Conservation (phyloP, 2,888 invertebrate species). For the Eupithecia tripunctaria region DNA sequence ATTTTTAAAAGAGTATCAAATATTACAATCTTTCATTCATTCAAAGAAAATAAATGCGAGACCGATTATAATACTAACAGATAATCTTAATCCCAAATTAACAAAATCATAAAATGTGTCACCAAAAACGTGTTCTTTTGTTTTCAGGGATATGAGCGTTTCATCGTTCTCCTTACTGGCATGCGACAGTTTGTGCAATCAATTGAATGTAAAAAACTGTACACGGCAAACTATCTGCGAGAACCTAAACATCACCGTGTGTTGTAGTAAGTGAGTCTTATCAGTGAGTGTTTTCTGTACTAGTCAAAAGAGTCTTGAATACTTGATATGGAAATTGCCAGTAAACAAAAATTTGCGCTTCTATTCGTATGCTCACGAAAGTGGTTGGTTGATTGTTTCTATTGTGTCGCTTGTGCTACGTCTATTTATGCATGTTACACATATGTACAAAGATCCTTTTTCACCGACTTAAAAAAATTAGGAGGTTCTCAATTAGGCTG, state of each 20-base stretch:
- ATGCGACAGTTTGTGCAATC: constrained; percentile 70
- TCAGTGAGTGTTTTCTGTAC: constrained; percentile 52
- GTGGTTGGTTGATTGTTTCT: background rate
- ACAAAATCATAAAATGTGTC: background rate
- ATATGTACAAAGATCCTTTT: background rate
- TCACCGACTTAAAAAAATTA: no score
- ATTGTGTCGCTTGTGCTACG: background rate
- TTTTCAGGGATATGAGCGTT: constrained; percentile 72
- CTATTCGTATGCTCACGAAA: background rate
- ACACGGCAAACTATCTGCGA: constrained; percentile 70
- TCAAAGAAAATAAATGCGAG: no score
- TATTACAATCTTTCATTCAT: no score
- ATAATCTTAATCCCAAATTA: background rate
- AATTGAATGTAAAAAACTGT: constrained; percentile 66
- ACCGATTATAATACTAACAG: background rate
- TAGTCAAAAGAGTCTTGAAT: background rate
- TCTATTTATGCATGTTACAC: background rate
- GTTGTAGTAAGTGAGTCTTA: constrained; percentile 81
- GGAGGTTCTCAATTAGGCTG: no score
- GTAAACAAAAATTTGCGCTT: background rate
- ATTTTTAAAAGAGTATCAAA: no score
- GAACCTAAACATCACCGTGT: constrained; percentile 68
- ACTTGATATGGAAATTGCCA: background rate
- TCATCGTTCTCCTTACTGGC: constrained; percentile 70
- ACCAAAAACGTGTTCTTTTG: background rate